Conservation (phyloP, 2,888 invertebrate genomes). For the Chymomyza procnemis region DNA sequence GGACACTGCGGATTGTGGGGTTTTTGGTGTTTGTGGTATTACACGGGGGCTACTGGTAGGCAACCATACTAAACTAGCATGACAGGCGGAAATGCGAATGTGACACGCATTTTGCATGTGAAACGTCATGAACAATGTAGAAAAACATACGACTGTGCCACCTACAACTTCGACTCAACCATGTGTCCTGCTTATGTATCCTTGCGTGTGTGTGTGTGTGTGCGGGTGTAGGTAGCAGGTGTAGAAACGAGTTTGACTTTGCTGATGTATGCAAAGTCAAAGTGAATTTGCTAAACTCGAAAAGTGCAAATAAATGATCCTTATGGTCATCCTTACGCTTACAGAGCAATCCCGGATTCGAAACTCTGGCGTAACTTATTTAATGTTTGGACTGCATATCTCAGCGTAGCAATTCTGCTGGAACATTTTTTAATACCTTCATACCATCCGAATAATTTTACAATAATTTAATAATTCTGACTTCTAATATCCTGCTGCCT, state of each 20-base stretch:
- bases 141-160: conserved; percentile 18
- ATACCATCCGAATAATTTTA: too few relatives aligned
- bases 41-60: neutral
- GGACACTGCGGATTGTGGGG: conserved; percentile 25
- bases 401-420: too few relatives aligned
- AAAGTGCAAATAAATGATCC: neutral
- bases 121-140: conserved; percentile 67
- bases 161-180: neutral
- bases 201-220: conserved; percentile 13
- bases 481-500: too few relatives aligned
- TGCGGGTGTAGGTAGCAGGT: neutral
- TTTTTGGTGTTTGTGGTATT: neutral
- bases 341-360: neutral
- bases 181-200: conserved; percentile 6
- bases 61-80: conserved; percentile 61
- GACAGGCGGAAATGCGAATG: conserved; percentile 72
- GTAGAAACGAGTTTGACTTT: neutral
- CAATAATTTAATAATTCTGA: too few relatives aligned
- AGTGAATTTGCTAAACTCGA: conserved; percentile 44
- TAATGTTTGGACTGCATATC: too few relatives aligned
- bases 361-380: too few relatives aligned
- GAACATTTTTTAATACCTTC: too few relatives aligned
- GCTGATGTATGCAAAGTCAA: conserved; percentile 40
- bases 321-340: neutral
- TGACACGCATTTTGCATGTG: conserved; percentile 75